These are phyloP conservation scores for Euglossa dilemma DNA, from an alignment of 1,140 invertebrate species.

Conservation along the genomic window DNA sequence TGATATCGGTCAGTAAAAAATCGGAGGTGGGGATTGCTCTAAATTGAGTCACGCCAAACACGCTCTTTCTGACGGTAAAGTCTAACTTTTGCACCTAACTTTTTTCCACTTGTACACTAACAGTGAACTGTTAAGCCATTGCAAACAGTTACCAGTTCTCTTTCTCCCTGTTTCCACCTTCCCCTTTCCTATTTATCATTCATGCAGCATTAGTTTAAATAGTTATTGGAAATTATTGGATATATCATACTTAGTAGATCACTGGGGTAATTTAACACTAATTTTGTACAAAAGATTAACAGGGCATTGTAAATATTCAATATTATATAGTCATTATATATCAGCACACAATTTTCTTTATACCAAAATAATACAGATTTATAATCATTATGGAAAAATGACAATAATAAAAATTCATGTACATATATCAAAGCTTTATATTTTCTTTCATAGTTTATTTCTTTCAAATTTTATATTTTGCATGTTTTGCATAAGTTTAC, in stretches of 20 bases:
- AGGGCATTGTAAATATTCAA: background rate
- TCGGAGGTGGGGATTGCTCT: conserved; percentile 67
- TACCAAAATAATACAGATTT: background rate
- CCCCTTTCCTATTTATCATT: background rate
- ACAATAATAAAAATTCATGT: background rate
- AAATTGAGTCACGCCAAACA: conserved; percentile 70
- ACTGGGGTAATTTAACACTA: background rate
- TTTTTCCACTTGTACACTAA: conserved; percentile 55
- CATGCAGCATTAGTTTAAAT: background rate
- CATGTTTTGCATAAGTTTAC: background rate
- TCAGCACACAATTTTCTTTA: background rate
- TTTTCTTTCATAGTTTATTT: background rate
- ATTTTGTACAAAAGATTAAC: conserved; percentile 1
- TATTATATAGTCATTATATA: background rate
- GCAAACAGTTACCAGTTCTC: conserved; percentile 27
- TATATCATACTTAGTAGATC: background rate
- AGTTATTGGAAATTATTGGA: background rate
- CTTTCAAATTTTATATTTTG: background rate
- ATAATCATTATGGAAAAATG: background rate
- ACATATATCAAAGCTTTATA: background rate
- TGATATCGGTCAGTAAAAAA: conserved; percentile 78
- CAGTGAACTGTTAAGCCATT: conserved; percentile 17
- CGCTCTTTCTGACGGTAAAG: conserved; percentile 67
- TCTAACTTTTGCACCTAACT: conserved; percentile 68
- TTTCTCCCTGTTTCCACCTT: conserved; percentile 53